Conservation (phyloP, 2,113 vertebrate species). For the Apodemus speciosus region DNA sequence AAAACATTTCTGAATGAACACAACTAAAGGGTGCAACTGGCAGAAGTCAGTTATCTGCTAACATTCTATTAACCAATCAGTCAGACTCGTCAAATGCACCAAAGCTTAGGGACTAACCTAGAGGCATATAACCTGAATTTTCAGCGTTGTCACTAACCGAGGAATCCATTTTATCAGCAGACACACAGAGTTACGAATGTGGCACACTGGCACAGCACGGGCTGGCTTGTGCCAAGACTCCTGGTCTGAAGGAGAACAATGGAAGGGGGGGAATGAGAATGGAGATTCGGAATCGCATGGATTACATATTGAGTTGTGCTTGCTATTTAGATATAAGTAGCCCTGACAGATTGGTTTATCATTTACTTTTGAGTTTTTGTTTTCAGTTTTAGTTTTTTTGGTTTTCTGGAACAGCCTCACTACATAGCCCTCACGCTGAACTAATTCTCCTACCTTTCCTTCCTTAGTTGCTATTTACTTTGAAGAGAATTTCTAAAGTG, state of each 20-base stretch:
- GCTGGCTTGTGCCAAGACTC: neutral
- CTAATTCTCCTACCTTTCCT: neutral
- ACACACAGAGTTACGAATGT: neutral
- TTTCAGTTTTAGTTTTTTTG: neutral
- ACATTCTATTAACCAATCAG: slow-evolving; percentile 20
- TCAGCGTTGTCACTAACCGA: neutral
- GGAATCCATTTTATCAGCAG: slow-evolving; percentile 16
- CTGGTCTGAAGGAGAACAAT: neutral
- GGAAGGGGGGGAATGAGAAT: neutral
- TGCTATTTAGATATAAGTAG: neutral
- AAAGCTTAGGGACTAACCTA: slow-evolving; percentile 20
- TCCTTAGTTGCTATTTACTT: neutral
- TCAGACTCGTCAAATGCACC: neutral
- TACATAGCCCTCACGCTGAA: neutral
- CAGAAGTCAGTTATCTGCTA: slow-evolving; percentile 37
- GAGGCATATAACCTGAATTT: neutral
- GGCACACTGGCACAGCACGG: neutral
- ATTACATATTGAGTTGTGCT: neutral
- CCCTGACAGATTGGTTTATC: neutral
- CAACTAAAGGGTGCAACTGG: slow-evolving; percentile 17
- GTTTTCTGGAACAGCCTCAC: neutral
- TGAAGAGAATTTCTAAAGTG: slow-evolving; percentile 15
- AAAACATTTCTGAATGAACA: neutral
- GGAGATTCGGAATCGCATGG: neutral
- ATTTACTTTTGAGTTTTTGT: neutral